These are phyloP conservation scores for Yponomeuta sedellus DNA, from an alignment of 2,888 invertebrate genomes.

Conservation along the genomic window DNA sequence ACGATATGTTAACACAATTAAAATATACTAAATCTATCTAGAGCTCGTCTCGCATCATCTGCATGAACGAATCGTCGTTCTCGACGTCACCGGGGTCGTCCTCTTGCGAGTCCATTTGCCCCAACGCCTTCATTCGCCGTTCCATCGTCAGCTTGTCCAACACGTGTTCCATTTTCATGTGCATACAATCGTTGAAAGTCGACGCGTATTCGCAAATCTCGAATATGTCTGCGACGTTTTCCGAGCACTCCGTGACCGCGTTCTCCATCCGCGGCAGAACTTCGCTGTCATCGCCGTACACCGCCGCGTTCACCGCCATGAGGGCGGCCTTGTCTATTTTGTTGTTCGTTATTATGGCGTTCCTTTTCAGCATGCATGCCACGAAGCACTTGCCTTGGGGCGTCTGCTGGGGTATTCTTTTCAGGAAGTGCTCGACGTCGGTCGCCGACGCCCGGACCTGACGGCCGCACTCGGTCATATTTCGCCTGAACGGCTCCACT, in stretches of 20 bases:
- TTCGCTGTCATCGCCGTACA: slow-evolving; percentile 60
- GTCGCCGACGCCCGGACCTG: slow-evolving; percentile 56
- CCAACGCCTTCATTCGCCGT: slow-evolving; percentile 59
- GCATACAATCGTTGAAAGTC: slow-evolving; percentile 68
- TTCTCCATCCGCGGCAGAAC: slow-evolving; percentile 45
- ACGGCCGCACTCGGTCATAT: slow-evolving; percentile 57
- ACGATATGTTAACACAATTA: too few species aligned
- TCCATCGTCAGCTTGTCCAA: slow-evolving; percentile 62
- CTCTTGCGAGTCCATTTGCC: slow-evolving; percentile 56
- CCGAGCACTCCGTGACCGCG: slow-evolving; percentile 49
- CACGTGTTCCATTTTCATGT: slow-evolving; percentile 67
- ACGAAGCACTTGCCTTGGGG: slow-evolving; percentile 65
- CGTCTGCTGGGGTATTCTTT: slow-evolving; percentile 52
- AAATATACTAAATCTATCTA: slow-evolving; percentile 20
- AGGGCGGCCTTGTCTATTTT: slow-evolving; percentile 46
- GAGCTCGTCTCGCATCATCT: slow-evolving; percentile 59
- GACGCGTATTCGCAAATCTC: slow-evolving; percentile 66
- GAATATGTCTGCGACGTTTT: slow-evolving; percentile 45
- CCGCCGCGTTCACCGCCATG: slow-evolving; percentile 48
- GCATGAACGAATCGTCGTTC: slow-evolving; percentile 56
- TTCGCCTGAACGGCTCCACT: slow-evolving; percentile 61
- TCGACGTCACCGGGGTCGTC: slow-evolving; percentile 39
- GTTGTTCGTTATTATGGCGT: slow-evolving; percentile 52
- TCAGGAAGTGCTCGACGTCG: slow-evolving; percentile 59
- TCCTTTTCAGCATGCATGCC: slow-evolving; percentile 61